phyloP scores from a whole-genome alignment of 1,140 invertebrate species.

The Spodoptera frugiperda region DNA sequence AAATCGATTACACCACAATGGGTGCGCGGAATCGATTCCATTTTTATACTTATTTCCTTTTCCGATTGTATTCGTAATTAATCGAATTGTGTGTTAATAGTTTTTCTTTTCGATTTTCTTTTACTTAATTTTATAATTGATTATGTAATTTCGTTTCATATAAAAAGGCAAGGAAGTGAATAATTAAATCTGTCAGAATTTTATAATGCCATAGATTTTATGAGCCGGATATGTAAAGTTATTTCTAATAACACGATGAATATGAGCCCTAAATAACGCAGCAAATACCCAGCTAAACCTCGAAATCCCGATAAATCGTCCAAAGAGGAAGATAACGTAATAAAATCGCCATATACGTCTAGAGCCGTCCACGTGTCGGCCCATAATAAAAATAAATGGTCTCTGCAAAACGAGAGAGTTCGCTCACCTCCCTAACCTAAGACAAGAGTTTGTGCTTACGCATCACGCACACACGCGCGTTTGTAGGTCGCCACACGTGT shows the following conservation, averaged over 20 bases:
- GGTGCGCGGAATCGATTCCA: constrained; percentile 54
- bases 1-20: constrained; percentile 69
- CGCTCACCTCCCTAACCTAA: constrained; percentile 86
- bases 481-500: constrained; percentile 59
- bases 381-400: constrained; percentile 85
- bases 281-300: constrained; percentile 8
- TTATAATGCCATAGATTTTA: background rate
- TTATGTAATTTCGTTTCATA: background rate
- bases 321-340: constrained; percentile 72
- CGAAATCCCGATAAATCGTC: constrained; percentile 56
- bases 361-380: constrained; percentile 76
- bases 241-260: constrained; percentile 2
- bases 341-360: constrained; percentile 66
- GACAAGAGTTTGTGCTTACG: constrained; percentile 80
- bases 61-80: constrained; percentile 52
- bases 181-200: background rate
- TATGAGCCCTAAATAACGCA: constrained; percentile 21
- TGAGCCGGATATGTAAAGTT: constrained; percentile 8
- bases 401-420: constrained; percentile 79
- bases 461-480: constrained; percentile 73
- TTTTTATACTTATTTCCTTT: constrained; percentile 60
- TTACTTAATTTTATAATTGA: background rate
- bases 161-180: background rate
- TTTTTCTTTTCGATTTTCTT: constrained; percentile 9
- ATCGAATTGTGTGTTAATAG: constrained; percentile 62